phyloP scores from a whole-genome alignment of 2,113 vertebrate species.

The Pygoscelis adeliae region DNA sequence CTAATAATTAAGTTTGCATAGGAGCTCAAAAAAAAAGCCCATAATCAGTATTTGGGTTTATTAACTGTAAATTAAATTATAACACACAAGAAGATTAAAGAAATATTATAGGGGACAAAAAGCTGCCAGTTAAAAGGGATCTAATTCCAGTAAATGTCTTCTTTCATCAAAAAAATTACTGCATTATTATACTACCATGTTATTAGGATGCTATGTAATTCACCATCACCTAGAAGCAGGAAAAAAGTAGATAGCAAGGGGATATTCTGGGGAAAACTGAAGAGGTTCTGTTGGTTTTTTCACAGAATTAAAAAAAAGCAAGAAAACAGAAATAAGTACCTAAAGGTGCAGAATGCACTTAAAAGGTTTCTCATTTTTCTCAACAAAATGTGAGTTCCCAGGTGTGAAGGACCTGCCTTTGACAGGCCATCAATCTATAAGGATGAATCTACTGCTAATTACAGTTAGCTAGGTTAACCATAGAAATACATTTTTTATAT shows the following conservation, averaged over 20 bases:
- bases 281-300: neutral
- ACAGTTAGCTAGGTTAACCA: neutral
- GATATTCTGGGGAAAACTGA: neutral
- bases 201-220: neutral
- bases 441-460: neutral
- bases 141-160: neutral
- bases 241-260: neutral
- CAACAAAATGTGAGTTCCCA: neutral
- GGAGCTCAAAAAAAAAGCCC: neutral
- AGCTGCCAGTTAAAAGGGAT: neutral
- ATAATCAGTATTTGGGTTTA: neutral
- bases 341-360: neutral
- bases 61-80: neutral
- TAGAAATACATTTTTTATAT: neutral
- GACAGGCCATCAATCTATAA: neutral
- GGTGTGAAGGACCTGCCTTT: neutral
- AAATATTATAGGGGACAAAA: neutral
- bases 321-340: neutral
- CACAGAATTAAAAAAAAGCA: neutral
- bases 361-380: neutral
- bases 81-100: neutral
- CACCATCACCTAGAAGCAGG: neutral
- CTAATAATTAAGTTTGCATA: neutral
- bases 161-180: neutral
- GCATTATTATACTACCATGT: neutral